Evolutionary conservation across 2,888 invertebrate species (phyloP).

Genomic region (Salticus scenicus): DNA sequence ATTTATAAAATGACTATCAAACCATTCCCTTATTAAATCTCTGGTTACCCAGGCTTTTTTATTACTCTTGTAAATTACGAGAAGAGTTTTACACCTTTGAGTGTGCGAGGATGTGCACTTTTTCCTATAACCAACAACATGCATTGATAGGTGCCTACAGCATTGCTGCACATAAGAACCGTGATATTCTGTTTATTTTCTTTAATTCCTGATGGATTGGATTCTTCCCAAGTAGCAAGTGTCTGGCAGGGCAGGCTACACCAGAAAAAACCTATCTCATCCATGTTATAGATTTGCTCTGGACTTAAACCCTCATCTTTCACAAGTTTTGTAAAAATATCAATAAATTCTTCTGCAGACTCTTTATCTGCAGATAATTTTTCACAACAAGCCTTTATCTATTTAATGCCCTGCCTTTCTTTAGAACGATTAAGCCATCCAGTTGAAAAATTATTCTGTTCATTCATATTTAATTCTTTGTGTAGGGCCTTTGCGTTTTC

Average conservation of each 20-base stretch:
- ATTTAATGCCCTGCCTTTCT: neutral
- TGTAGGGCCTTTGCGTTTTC: conserved; percentile 5
- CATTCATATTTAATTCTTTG: neutral
- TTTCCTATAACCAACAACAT: neutral
- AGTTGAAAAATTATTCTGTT: neutral
- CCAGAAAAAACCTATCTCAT: neutral
- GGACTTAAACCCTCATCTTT: neutral
- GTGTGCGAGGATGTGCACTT: neutral
- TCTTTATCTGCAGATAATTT: too few relatives aligned
- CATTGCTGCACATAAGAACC: neutral
- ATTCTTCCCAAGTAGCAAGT: neutral
- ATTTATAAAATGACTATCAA: too few relatives aligned
- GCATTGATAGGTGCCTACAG: neutral
- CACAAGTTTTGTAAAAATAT: neutral
- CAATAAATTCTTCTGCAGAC: too few relatives aligned
- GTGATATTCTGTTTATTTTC: neutral
- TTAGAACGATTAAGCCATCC: neutral
- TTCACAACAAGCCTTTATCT: neutral
- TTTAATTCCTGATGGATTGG: neutral
- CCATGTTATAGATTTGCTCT: neutral
- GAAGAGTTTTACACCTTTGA: neutral
- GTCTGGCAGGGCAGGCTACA: neutral
- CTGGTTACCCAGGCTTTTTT: too few relatives aligned
- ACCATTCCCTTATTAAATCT: too few relatives aligned
- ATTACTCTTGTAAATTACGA: too few relatives aligned